Conservation (phyloP, 2,113 vertebrate species). For the Oreochromis spilurus region DNA sequence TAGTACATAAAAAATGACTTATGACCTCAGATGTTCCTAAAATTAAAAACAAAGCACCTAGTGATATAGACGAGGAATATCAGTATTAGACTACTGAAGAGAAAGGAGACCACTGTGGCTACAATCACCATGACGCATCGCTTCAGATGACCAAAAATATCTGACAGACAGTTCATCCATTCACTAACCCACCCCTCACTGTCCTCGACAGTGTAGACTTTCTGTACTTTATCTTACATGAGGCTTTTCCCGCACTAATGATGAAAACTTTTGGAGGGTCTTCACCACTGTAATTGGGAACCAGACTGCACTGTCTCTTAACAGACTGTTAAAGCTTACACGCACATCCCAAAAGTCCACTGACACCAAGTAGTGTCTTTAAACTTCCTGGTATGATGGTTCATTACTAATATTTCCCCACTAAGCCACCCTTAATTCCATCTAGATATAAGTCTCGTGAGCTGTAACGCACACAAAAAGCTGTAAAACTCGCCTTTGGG, state of each 20-base stretch:
- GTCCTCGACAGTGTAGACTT: not conserved
- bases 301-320: not conserved
- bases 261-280: not conserved
- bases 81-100: not conserved
- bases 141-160: not conserved
- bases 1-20: not conserved
- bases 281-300: not conserved
- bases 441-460: not conserved
- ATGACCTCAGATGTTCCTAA: not conserved
- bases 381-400: not conserved
- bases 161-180: not conserved
- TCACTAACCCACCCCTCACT: not conserved
- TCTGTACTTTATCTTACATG: not conserved
- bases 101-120: not conserved
- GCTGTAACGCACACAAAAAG: not conserved
- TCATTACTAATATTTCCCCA: slow-evolving; percentile 25
- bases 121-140: not conserved
- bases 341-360: not conserved
- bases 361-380: not conserved
- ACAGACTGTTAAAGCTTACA: not conserved
- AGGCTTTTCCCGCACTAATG: not conserved
- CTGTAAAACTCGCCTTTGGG: not conserved
- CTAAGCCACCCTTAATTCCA: not conserved
- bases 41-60: not conserved
- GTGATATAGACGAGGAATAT: not conserved